phyloP scores from a whole-genome alignment of 2,888 invertebrate genomes.

The Timandra comae region DNA sequence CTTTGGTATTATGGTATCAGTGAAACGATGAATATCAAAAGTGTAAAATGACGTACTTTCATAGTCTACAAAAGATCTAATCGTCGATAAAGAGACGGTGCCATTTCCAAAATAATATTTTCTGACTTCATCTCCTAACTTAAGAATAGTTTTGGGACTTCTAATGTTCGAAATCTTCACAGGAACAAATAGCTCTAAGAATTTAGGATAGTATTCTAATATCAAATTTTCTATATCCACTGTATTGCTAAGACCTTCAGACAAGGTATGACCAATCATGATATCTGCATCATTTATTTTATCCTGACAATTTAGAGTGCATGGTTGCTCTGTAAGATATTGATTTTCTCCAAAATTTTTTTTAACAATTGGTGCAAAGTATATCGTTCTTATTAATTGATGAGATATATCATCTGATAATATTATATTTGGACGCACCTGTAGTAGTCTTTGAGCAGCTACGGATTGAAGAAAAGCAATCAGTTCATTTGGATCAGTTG shows the following conservation, averaged over 20 bases:
- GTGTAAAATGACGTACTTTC: slow-evolving; percentile 3
- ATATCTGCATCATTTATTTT: slow-evolving; percentile 10
- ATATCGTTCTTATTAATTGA: slow-evolving; percentile 1
- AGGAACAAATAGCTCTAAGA: slow-evolving; percentile 6
- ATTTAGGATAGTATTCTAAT: slow-evolving; percentile 5
- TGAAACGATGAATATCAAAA: slow-evolving; percentile 9
- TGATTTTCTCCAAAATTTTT: slow-evolving; percentile 11
- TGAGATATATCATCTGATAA: slow-evolving; percentile 6
- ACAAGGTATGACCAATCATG: slow-evolving; percentile 10
- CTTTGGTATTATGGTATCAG: slow-evolving; percentile 4
- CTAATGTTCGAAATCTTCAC: slow-evolving; percentile 4
- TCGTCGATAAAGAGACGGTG: slow-evolving; percentile 4
- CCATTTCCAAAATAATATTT: slow-evolving; percentile 7
- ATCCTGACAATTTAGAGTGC: slow-evolving; percentile 1
- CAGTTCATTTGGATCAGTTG: slow-evolving; percentile 21
- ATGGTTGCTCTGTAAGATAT: slow-evolving; percentile 9
- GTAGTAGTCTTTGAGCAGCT: slow-evolving; percentile 22
- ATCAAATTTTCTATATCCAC: background rate
- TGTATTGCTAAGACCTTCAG: slow-evolving; percentile 7
- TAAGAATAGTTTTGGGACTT: slow-evolving; percentile 3
- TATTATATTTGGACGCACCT: slow-evolving; percentile 7
- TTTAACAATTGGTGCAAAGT: slow-evolving; percentile 14
- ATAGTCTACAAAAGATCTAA: slow-evolving; percentile 5
- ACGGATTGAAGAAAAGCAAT: slow-evolving; percentile 28
- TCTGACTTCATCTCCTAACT: slow-evolving; percentile 5